Base-by-base conservation (phyloP, 23 tunicate species). In the Ciona savignyi region DNA sequence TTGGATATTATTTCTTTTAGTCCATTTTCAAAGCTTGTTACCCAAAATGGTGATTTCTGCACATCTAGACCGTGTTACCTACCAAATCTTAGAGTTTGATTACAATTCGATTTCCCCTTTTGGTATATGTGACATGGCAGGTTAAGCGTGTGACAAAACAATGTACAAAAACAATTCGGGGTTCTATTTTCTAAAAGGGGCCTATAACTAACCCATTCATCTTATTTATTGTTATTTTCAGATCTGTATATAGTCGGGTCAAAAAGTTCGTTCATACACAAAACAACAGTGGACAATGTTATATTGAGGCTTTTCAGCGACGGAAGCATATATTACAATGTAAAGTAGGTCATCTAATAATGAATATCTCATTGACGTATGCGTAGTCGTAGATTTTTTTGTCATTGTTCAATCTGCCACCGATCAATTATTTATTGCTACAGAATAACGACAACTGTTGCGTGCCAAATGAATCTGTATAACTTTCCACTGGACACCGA, bases 371-470 rank as follows among this genome's bases (percentile, higher is more conserved):
- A 11, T n/a, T n/a, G 28, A 63, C 67, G 15, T 63, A n/a, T 15
- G 24, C 24, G 28, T 15, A 42, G 9, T 42, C 56, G 56, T 6
- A 42, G 15, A 42, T 15, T 42, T 9, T 9, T 9, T 42, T 42
- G 56, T 42, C 56, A 42, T 42, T 42, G 56, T 42, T 15, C 56
- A 42, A 9, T 6, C 9, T 42, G 15, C 9, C 56, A 9, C 15
- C 4, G 24, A n/a, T 63, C 28, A 63, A 63, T n/a, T 4, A 9
- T 63, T 63, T 4, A n/a, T 23, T 78, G 51, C 78, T 81, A 70
- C 80, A 93, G 98, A 77, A 81, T 93, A 62, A 93, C 98, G 11
- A 86, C 93, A 1, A 93, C 98, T 1, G 93, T 93, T 0, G 98
- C 98, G 29, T 93, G 98, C 51, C 98, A 93, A 78, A 93, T 93